Conservation (phyloP, 2,888 invertebrate genomes). For the Timema cristinae region DNA sequence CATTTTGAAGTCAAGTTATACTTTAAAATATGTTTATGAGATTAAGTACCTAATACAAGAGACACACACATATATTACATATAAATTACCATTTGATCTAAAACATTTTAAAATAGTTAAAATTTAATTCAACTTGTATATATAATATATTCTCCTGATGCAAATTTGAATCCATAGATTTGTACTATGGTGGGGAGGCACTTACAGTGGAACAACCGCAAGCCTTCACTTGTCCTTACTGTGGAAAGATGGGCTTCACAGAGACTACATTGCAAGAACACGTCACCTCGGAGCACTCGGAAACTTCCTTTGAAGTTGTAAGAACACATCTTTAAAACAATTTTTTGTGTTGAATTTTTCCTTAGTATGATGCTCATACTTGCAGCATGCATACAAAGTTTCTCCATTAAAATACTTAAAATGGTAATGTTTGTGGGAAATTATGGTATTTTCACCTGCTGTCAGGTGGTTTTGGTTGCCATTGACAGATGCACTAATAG, state of each 20-base stretch:
- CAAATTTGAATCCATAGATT: conserved; percentile 49
- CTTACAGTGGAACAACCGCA: conserved; percentile 88
- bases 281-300: conserved; percentile 82
- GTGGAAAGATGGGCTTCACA: conserved; percentile 94
- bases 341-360: not conserved
- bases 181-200: conserved; percentile 94
- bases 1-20: no score
- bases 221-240: conserved; percentile 96
- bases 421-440: not conserved
- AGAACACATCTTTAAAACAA: conserved; percentile 37
- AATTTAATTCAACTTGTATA: no score
- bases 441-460: not conserved
- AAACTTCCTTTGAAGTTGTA: conserved; percentile 86
- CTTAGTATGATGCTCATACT: not conserved
- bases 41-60: no score
- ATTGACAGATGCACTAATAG: no score
- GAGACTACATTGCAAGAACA: conserved; percentile 88
- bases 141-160: no score
- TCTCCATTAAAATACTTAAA: not conserved
- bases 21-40: no score
- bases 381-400: not conserved
- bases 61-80: no score
- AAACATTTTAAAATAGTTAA: no score
- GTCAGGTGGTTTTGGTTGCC: no score
- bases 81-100: no score